Conservation (phyloP, 2,797 vertebrate genomes). For the Phaenicophaeus curvirostris region DNA sequence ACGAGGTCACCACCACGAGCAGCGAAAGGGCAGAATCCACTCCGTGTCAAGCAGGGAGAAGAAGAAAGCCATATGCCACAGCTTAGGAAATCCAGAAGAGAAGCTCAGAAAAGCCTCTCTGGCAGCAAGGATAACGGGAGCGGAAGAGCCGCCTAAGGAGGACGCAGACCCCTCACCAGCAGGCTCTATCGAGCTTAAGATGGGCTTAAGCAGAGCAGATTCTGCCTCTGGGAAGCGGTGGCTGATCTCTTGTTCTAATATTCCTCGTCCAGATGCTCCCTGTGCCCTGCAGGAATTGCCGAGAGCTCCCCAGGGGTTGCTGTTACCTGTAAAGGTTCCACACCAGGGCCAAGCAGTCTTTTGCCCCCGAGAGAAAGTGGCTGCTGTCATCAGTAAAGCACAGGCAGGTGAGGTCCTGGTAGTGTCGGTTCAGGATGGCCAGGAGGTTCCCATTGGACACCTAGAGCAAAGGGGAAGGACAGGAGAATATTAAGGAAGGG, state of each 20-base stretch:
- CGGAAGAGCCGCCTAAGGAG: not conserved
- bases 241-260: not conserved
- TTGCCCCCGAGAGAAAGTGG: conserved; percentile 92
- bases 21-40: not conserved
- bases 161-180: not conserved
- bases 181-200: not conserved
- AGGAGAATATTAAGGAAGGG: not conserved
- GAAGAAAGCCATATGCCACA: not conserved
- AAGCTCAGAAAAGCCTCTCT: not conserved
- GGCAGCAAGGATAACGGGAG: rapidly evolving
- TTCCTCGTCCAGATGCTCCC: not conserved
- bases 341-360: conserved; percentile 91
- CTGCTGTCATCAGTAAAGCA: conserved; percentile 92
- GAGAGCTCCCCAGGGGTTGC: rapidly evolving
- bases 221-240: rapidly evolving
- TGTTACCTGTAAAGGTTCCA: conserved; percentile 90
- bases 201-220: not conserved
- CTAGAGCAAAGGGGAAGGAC: conserved; percentile 64
- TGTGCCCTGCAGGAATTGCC: rapidly evolving
- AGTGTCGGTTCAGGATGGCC: conserved; percentile 89
- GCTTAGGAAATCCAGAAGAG: not conserved
- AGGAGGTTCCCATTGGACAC: conserved; percentile 90
- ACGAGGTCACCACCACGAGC: too few species aligned
- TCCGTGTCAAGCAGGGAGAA: not conserved
- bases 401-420: conserved; percentile 92